Evolutionary conservation across 2,113 vertebrate species (phyloP).

Genomic region (Montifringilla adamsi): DNA sequence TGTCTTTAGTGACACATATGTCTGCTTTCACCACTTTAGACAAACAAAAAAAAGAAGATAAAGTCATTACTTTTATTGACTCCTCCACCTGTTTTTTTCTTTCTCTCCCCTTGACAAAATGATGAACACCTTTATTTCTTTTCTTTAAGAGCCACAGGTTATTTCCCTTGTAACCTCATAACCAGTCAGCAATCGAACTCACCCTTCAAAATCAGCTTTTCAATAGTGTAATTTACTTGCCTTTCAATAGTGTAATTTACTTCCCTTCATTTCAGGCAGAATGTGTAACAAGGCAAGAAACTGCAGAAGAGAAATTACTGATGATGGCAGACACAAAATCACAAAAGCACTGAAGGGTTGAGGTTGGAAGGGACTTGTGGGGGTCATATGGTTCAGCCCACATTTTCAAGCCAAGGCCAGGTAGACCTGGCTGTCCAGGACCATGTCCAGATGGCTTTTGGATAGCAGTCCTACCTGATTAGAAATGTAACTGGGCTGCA

Average conservation of each 20-base stretch:
- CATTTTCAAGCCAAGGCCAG: neutral
- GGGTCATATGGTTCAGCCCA: fast-evolving
- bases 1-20: neutral
- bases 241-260: neutral
- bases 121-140: neutral
- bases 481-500: neutral
- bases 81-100: neutral
- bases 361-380: neutral
- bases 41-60: neutral
- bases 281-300: neutral
- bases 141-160: neutral
- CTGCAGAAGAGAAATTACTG: neutral
- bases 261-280: neutral
- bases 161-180: neutral
- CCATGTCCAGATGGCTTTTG: neutral
- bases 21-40: neutral
- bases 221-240: neutral
- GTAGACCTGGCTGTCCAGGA: neutral
- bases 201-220: neutral
- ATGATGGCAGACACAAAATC: neutral
- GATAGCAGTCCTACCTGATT: neutral
- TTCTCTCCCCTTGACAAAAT: neutral
- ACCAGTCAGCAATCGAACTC: neutral
- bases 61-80: neutral
- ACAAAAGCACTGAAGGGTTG: neutral